phyloP scores from a whole-genome alignment of 1,140 invertebrate species.

The Heterodera schachtii region DNA sequence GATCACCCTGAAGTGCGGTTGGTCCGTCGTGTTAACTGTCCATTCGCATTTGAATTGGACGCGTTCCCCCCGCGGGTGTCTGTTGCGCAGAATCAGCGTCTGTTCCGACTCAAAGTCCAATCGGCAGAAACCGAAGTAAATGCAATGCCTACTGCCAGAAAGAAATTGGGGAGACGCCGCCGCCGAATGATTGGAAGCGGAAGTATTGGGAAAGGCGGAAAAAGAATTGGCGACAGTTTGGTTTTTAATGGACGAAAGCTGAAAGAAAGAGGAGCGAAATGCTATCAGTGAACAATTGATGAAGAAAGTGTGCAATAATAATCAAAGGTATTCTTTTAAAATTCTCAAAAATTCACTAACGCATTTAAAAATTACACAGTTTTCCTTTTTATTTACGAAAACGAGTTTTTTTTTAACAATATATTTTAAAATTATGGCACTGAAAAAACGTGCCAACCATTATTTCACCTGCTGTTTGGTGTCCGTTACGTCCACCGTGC shows the following conservation, averaged over 20 bases:
- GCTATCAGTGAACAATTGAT: too few species aligned
- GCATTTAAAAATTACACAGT: too few species aligned
- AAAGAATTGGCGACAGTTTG: neutral
- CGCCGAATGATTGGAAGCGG: neutral
- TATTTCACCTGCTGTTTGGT: neutral
- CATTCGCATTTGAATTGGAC: slow-evolving; percentile 14
- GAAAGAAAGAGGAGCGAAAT: neutral
- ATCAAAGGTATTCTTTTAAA: too few species aligned
- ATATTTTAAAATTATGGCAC: too few species aligned
- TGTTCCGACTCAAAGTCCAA: slow-evolving; percentile 25
- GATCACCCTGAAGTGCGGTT: neutral
- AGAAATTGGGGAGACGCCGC: neutral
- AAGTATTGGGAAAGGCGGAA: neutral
- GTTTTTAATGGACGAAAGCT: neutral
- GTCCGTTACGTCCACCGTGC: neutral
- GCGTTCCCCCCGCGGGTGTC: slow-evolving; percentile 12
- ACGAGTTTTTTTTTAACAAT: too few species aligned
- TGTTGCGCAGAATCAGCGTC: slow-evolving; percentile 15
- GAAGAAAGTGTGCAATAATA: too few species aligned
- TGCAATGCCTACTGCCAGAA: neutral
- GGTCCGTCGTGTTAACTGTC: neutral
- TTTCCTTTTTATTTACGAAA: too few species aligned
- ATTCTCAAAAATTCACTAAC: too few species aligned
- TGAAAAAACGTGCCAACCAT: too few species aligned
- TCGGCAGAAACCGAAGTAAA: slow-evolving; percentile 27